Base-by-base conservation (phyloP, 2,888 invertebrate species). In the Xylocampa areola region DNA sequence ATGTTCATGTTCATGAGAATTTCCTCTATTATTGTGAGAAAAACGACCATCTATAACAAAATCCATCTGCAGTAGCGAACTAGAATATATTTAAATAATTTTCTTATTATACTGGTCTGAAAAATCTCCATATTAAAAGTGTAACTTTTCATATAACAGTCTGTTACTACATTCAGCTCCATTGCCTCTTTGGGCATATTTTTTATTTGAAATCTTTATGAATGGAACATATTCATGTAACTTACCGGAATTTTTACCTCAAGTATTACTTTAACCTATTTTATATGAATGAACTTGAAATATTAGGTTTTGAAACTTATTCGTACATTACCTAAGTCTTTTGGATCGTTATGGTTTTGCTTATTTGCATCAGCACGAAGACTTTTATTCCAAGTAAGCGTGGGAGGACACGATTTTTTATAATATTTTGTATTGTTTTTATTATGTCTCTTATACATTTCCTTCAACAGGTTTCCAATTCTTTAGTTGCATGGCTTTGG, bases 151-250 rank as follows among this genome's bases (percentile, higher is more conserved):
- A 45, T 50, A 59, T 17, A 59, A 50, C 13, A 14, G 30, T 32
- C 30, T 36, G 8, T 13, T 19, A 16, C 27, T 16, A 36, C 23
- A 29, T 37, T 49, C 30, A 17, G 17, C 44, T 51, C 51, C 50
- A 52, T 48, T 68, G 62, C 43, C 16, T 68, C 39, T 66, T 44
- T 10, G 36, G 54, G 40, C 49, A 49, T 49, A 49, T 55, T 63
- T 54, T 61, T 66, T 70, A 54, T 51, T 49, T 49, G 23, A 50
- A 45, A 53, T 45, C 37, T 54, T 45, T 54, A 36, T 54, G 53
- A 68, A 59, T 45, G 30, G 50, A 50, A 58, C 65, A 48, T 65
- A 54, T 68, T 70, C 45, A 66, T 43, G 47, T 58, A 27, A 64
- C 40, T 69, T 52, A 50, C 19, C 41, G 8, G 6, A 32, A 25